Percentiles rank a stretch among this genome's conserved stretches.
Evolutionary conservation across 2,888 invertebrate genomes (phyloP).

Genomic region (Netelia fuscicornis): DNA sequence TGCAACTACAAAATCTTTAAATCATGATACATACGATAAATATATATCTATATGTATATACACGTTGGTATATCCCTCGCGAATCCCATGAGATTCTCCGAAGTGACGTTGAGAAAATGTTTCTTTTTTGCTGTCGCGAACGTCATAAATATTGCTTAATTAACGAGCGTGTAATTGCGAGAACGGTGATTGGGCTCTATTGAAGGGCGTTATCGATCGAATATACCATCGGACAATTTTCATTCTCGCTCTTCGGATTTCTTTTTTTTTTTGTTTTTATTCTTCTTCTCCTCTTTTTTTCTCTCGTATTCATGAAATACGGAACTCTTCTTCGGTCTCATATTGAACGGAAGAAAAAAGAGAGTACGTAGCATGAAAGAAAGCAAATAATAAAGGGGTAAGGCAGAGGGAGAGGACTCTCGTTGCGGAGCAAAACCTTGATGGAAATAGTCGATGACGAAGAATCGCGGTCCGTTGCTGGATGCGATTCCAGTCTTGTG

Average conservation of each 20-base stretch:
- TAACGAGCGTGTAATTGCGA: not conserved
- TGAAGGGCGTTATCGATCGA: not conserved
- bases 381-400: conserved; percentile 43
- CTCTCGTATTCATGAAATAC: not conserved
- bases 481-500: conserved; percentile 39
- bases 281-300: not conserved
- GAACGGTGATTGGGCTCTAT: not conserved
- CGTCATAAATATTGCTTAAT: not conserved
- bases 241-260: not conserved
- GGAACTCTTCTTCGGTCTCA: not conserved
- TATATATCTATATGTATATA: too few relatives aligned
- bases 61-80: too few relatives aligned
- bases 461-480: conserved; percentile 52
- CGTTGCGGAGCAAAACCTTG: conserved; percentile 16
- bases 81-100: too few relatives aligned
- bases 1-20: conserved; percentile 6
- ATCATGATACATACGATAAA: not conserved
- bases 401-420: not conserved
- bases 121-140: not conserved
- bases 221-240: not conserved
- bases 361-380: conserved; percentile 16
- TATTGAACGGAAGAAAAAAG: conserved; percentile 38
- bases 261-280: too few relatives aligned
- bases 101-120: not conserved
- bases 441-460: conserved; percentile 58